phyloP scores from a whole-genome alignment of 2,113 vertebrate species.

The Neogobius melanostomus region DNA sequence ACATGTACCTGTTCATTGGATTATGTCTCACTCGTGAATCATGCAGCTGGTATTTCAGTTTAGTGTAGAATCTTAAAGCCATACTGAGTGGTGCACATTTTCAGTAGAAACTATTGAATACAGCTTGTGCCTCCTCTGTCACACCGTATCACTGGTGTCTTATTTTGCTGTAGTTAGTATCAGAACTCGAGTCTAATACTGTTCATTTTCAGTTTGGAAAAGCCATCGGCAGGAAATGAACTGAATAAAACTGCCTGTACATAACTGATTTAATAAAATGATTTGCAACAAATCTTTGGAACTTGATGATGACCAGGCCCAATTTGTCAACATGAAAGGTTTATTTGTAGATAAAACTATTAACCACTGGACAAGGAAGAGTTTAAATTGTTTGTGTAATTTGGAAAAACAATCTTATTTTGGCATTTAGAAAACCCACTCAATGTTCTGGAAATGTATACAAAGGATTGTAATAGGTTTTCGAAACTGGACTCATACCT shows the following conservation, averaged over 20 bases:
- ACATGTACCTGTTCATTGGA: conserved; percentile 20
- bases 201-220: conserved; percentile 20
- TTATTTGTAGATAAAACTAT: too few species aligned
- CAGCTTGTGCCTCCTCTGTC: conserved; percentile 63
- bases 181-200: conserved; percentile 48
- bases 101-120: conserved; percentile 40
- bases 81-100: conserved; percentile 55
- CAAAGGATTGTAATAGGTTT: too few species aligned
- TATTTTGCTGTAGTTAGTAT: conserved; percentile 41
- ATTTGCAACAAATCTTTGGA: conserved; percentile 63
- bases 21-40: conserved; percentile 6
- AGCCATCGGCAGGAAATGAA: conserved; percentile 38
- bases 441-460: too few species aligned
- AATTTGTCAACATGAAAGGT: neutral
- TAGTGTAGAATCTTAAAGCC: conserved; percentile 50
- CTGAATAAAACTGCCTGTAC: conserved; percentile 73
- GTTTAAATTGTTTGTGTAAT: too few species aligned
- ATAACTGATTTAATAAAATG: conserved; percentile 79
- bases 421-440: too few species aligned
- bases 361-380: too few species aligned
- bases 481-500: too few species aligned
- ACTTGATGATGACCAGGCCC: neutral
- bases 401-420: too few species aligned
- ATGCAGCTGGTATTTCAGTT: conserved; percentile 16
- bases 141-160: conserved; percentile 50